These are phyloP conservation scores for Graptemys geographica DNA, from an alignment of 2,797 vertebrate genomes.

Conservation along the genomic window DNA sequence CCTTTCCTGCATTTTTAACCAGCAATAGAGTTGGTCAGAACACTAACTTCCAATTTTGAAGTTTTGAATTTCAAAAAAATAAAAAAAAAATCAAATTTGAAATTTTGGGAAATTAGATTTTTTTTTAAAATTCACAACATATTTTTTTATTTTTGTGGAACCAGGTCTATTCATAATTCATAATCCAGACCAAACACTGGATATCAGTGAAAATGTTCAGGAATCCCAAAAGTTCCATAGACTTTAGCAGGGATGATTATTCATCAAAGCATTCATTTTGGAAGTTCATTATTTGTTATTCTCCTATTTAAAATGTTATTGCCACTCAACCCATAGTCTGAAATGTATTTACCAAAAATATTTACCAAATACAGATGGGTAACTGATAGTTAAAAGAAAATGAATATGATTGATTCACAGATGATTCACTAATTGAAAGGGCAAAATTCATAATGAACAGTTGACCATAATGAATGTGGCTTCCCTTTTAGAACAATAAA, in stretches of 20 bases:
- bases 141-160: neutral
- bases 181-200: neutral
- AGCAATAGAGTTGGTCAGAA: neutral
- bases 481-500: constrained; percentile 37
- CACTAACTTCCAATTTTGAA: neutral
- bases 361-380: neutral
- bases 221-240: neutral
- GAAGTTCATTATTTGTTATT: neutral
- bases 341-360: neutral
- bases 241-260: neutral
- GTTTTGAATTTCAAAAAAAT: neutral
- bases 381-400: neutral
- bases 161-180: neutral
- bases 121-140: too few species aligned
- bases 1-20: neutral
- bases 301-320: constrained; percentile 17
- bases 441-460: constrained; percentile 13
- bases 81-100: neutral
- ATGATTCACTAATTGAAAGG: constrained; percentile 55
- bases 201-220: neutral
- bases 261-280: neutral
- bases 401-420: constrained; percentile 23
- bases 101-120: neutral
- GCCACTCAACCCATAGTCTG: neutral
- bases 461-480: constrained; percentile 34